phyloP scores from a whole-genome alignment of 2,888 invertebrate species.

The Apodemia zela region DNA sequence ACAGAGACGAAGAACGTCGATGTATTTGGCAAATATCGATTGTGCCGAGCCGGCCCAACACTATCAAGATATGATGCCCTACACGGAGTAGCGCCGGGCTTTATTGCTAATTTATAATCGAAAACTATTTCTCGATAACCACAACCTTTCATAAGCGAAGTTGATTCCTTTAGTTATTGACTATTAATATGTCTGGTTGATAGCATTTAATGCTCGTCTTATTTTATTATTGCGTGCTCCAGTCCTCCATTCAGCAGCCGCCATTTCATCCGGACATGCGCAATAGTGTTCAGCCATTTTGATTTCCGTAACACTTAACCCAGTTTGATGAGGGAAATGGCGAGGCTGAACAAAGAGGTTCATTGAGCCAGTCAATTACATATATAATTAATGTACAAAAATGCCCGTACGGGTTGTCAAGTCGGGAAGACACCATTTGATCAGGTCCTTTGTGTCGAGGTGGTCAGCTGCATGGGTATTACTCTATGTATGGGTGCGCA shows the following conservation, averaged over 20 bases:
- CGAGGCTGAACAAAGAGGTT: slow-evolving; percentile 57
- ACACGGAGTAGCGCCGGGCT: slow-evolving; percentile 72
- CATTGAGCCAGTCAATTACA: slow-evolving; percentile 54
- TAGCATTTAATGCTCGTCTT: slow-evolving; percentile 63
- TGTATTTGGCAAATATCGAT: slow-evolving; percentile 51
- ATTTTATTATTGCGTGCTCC: slow-evolving; percentile 63
- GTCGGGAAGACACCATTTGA: slow-evolving; percentile 50
- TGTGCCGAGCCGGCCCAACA: slow-evolving; percentile 39
- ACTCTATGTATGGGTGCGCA: slow-evolving; percentile 72
- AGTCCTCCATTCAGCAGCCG: slow-evolving; percentile 48
- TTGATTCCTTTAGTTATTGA: slow-evolving; percentile 75
- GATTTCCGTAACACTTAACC: slow-evolving; percentile 72
- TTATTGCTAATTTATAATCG: slow-evolving; percentile 77
- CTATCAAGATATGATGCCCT: slow-evolving; percentile 67
- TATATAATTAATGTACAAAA: slow-evolving; percentile 58
- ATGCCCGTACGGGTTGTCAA: slow-evolving; percentile 43
- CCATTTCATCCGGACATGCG: slow-evolving; percentile 67
- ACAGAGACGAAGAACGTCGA: slow-evolving; percentile 35
- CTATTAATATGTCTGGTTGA: slow-evolving; percentile 70
- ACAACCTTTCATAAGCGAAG: slow-evolving; percentile 81
- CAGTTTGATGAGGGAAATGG: slow-evolving; percentile 50
- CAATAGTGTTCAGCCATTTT: slow-evolving; percentile 61
- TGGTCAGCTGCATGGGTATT: slow-evolving; percentile 29
- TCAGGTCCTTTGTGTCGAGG: slow-evolving; percentile 37
- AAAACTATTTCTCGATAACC: slow-evolving; percentile 78